A percentile compares a stretch with the other conserved stretches of the same genome.
phyloP scores from a whole-genome alignment of 2,113 vertebrate species.

The Eonycteris spelaea region DNA sequence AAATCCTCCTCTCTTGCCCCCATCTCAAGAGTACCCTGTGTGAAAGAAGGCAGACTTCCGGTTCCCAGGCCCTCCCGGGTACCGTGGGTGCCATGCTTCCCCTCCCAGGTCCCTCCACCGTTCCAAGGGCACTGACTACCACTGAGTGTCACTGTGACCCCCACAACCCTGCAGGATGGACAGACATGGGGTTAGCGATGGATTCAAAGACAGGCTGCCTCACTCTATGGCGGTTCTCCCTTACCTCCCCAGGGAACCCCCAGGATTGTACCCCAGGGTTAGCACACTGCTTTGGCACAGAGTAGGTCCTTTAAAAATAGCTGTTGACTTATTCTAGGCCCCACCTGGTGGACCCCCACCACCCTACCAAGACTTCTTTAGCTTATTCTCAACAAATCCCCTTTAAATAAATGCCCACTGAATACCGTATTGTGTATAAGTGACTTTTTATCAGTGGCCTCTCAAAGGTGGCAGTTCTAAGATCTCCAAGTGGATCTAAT shows the following conservation, averaged over 20 bases:
- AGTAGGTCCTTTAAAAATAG: not conserved
- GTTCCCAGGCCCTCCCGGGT: not conserved
- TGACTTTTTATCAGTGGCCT: not conserved
- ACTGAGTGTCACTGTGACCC: too few relatives aligned
- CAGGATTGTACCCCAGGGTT: not conserved
- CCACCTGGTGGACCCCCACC: not conserved
- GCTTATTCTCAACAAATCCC: not conserved
- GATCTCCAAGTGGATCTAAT: not conserved
- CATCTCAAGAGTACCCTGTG: not conserved
- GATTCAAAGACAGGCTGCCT: not conserved
- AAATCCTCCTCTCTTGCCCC: not conserved
- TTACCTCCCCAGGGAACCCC: not conserved
- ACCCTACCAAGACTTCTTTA: not conserved
- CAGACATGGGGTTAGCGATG: rapidly evolving
- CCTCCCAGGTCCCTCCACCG: not conserved
- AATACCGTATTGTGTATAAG: rapidly evolving
- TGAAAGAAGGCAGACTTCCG: not conserved
- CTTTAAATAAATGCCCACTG: not conserved
- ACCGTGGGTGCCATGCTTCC: too few relatives aligned
- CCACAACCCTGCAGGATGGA: not conserved
- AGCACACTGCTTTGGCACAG: not conserved
- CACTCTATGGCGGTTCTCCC: not conserved
- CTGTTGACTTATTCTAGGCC: not conserved
- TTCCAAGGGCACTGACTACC: not conserved
- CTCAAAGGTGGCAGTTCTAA: not conserved